Evolutionary conservation across 2,888 invertebrate genomes (phyloP).

Genomic region (Scaptodrosophila latifasciaeformis): DNA sequence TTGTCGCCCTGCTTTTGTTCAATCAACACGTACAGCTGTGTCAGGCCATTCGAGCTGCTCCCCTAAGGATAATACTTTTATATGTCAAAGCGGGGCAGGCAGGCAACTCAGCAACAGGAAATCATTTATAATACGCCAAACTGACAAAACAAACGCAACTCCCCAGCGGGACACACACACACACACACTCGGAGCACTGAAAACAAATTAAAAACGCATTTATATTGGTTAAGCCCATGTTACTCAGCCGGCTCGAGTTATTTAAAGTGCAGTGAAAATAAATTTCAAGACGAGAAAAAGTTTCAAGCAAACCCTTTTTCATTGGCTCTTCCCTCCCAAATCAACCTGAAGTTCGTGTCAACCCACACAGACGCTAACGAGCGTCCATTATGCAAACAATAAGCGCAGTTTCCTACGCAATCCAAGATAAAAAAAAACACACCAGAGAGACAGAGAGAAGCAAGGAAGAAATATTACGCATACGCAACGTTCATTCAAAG

Average conservation of each 20-base stretch:
- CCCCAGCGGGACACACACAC: conserved; percentile 16
- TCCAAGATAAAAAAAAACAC: conserved; percentile 30
- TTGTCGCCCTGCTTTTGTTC: conserved; percentile 29
- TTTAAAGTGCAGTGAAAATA: too few relatives aligned
- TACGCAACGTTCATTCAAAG: conserved; percentile 39
- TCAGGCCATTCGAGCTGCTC: conserved; percentile 7
- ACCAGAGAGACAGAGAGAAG: conserved; percentile 7
- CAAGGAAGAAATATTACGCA: conserved; percentile 42
- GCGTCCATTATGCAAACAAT: conserved; percentile 71
- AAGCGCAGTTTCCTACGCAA: conserved; percentile 55
- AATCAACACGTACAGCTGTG: conserved; percentile 24
- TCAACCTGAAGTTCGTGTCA: too few relatives aligned
- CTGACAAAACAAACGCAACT: conserved; percentile 31
- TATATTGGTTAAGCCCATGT: conserved; percentile 72
- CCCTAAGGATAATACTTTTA: conserved; percentile 25
- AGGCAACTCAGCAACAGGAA: conserved; percentile 27
- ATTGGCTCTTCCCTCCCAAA: too few relatives aligned
- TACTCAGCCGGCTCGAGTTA: too few relatives aligned
- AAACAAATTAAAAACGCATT: conserved; percentile 74
- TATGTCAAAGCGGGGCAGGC: conserved; percentile 7
- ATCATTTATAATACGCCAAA: conserved; percentile 66
- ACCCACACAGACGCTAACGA: conserved; percentile 53
- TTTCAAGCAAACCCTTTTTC: too few relatives aligned
- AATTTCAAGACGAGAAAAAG: too few relatives aligned
- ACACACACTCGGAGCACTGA: neutral